Evolutionary conservation across 2,888 invertebrate species (phyloP).

Genomic region (Microplitis manilae): DNA sequence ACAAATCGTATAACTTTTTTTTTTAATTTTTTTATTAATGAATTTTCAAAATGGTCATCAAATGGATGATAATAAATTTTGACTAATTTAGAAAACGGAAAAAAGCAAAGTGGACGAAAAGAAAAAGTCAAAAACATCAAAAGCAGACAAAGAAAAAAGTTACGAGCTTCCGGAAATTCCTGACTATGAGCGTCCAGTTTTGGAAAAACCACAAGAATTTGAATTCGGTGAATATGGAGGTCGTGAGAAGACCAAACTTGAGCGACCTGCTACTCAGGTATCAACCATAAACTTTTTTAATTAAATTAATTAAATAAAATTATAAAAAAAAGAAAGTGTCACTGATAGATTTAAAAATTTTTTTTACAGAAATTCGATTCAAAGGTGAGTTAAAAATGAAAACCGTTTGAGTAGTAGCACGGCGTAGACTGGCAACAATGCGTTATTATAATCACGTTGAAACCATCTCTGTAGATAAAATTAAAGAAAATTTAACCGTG

Average conservation of each 20-base stretch:
- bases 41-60: neutral
- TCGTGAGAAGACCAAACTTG: constrained; percentile 68
- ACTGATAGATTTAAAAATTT: constrained; percentile 7
- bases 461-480: neutral
- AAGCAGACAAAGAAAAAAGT: constrained; percentile 62
- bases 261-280: constrained; percentile 65
- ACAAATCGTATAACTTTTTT: neutral
- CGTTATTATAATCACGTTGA: neutral
- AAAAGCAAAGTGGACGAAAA: constrained; percentile 62
- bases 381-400: constrained; percentile 62
- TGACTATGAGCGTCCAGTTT: constrained; percentile 83
- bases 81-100: constrained; percentile 63
- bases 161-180: constrained; percentile 70
- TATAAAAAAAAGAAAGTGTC: neutral
- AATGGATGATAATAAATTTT: neutral
- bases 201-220: constrained; percentile 74
- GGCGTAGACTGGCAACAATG: neutral
- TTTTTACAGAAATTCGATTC: constrained; percentile 66
- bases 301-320: neutral
- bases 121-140: constrained; percentile 64
- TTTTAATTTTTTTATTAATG: neutral
- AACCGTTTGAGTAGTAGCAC: neutral
- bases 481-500: constrained; percentile 6
- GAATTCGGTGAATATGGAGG: constrained; percentile 63
- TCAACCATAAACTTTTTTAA: constrained; percentile 30